Evolutionary conservation across 2,797 vertebrate genomes (phyloP).

Genomic region (Luscinia megarhynchos): DNA sequence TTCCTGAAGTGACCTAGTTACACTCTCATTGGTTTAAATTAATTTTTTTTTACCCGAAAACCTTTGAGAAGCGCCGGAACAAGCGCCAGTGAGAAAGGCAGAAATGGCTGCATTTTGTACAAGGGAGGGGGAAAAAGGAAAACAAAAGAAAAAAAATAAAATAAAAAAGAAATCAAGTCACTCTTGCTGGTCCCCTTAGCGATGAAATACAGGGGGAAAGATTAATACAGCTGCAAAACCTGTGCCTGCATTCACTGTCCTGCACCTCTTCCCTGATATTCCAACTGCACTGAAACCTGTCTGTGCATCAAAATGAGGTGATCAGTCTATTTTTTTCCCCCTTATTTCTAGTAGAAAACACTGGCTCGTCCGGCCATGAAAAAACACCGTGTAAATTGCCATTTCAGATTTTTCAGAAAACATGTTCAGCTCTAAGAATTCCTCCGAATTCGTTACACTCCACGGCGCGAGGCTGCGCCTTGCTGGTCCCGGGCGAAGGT

Average conservation of each 20-base stretch:
- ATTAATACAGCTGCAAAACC: not conserved
- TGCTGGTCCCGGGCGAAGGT: not conserved
- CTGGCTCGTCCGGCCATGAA: not conserved
- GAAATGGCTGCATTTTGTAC: not conserved
- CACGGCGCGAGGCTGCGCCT: not conserved
- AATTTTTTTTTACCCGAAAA: not conserved
- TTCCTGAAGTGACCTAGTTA: not conserved
- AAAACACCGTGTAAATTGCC: constrained; percentile 24
- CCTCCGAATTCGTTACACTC: constrained; percentile 57
- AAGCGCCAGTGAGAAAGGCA: not conserved
- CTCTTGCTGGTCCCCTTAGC: not conserved
- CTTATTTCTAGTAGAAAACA: constrained; percentile 11
- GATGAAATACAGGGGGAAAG: not conserved
- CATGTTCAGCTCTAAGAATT: constrained; percentile 37
- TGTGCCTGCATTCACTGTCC: not conserved
- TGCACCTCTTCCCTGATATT: not conserved
- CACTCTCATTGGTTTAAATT: not conserved
- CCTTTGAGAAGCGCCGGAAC: not conserved
- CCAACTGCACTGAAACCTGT: not conserved
- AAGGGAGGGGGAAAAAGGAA: too few relatives aligned
- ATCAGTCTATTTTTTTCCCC: not conserved
- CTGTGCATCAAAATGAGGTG: not conserved
- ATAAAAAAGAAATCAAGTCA: not conserved
- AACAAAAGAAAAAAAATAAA: too few relatives aligned
- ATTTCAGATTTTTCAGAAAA: constrained; percentile 13